These are phyloP conservation scores for Muricea muricata DNA, from an alignment of 92 coral and sea anemone genomes.

Conservation along the genomic window DNA sequence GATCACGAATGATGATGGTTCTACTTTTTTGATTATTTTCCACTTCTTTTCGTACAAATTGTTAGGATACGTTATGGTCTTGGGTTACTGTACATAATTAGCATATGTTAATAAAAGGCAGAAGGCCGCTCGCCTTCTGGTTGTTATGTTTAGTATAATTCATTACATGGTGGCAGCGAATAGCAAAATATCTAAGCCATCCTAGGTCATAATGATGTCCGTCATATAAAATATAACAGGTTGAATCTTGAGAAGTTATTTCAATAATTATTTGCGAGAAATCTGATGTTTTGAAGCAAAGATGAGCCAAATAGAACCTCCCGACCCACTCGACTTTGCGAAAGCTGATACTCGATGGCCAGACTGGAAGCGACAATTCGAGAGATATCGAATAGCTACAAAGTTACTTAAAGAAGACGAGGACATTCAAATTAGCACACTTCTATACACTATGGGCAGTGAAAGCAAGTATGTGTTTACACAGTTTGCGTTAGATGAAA, in stretches of 20 bases:
- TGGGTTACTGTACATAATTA: not conserved
- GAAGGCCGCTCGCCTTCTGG: not conserved
- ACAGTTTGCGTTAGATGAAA: not conserved
- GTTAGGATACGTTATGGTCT: not conserved
- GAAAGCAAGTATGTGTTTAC: constrained; percentile 16
- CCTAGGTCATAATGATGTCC: not conserved
- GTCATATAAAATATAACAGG: not conserved
- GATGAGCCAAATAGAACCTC: constrained; percentile 22
- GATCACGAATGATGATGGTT: too few relatives aligned
- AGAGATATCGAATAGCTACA: constrained; percentile 27
- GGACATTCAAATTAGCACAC: not conserved
- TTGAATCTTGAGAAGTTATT: not conserved
- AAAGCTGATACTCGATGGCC: constrained; percentile 30
- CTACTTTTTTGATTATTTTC: too few relatives aligned
- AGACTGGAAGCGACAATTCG: constrained; percentile 36
- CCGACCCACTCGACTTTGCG: constrained; percentile 10
- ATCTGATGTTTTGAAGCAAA: not conserved
- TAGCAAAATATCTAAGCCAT: not conserved
- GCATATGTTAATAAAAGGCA: not conserved
- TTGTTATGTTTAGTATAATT: not conserved
- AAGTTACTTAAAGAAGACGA: constrained; percentile 27
- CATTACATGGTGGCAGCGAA: constrained; percentile 17
- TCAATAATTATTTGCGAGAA: not conserved
- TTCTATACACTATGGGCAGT: constrained; percentile 7
- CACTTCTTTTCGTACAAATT: too few relatives aligned